These are phyloP conservation scores for Penaeus monodon DNA, from an alignment of 2,888 invertebrate genomes.

Conservation along the genomic window DNA sequence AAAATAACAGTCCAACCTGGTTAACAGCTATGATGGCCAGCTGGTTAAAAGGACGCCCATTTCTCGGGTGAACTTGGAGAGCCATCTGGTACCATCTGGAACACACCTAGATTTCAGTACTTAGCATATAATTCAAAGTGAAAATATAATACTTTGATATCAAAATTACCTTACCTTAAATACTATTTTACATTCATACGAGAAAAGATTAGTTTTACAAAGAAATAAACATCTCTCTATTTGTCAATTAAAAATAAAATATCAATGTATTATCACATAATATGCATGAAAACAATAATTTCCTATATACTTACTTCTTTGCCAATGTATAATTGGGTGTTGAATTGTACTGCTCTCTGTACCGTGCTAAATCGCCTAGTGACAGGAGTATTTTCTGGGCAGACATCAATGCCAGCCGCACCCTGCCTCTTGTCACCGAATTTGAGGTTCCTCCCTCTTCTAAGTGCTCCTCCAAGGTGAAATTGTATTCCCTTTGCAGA, in stretches of 20 bases:
- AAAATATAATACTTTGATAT: no score
- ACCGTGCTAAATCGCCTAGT: slow-evolving; percentile 92
- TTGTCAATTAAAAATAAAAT: no score
- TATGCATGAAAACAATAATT: slow-evolving; percentile 41
- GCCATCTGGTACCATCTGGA: slow-evolving; percentile 87
- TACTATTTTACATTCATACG: no score
- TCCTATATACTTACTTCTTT: slow-evolving; percentile 40
- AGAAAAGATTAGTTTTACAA: neutral
- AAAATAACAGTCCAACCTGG: slow-evolving; percentile 69
- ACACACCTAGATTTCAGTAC: neutral
- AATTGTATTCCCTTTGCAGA: slow-evolving; percentile 56
- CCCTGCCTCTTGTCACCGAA: slow-evolving; percentile 24
- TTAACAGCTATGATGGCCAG: slow-evolving; percentile 86
- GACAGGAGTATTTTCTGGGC: slow-evolving; percentile 87
- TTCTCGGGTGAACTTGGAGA: slow-evolving; percentile 92
- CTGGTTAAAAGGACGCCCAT: slow-evolving; percentile 95
- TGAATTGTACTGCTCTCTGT: slow-evolving; percentile 79
- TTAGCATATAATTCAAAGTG: no score
- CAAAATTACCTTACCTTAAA: no score
- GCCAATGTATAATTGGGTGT: slow-evolving; percentile 48
- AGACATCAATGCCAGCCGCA: slow-evolving; percentile 49
- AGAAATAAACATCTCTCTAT: neutral
- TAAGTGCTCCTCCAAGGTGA: slow-evolving; percentile 52
- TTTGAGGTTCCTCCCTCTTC: slow-evolving; percentile 47
- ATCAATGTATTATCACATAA: no score